Percentiles rank a stretch among this genome's conserved stretches.
These are phyloP conservation scores for Tetramorium alpestre DNA, from an alignment of 1,140 invertebrate species.

Conservation along the genomic window DNA sequence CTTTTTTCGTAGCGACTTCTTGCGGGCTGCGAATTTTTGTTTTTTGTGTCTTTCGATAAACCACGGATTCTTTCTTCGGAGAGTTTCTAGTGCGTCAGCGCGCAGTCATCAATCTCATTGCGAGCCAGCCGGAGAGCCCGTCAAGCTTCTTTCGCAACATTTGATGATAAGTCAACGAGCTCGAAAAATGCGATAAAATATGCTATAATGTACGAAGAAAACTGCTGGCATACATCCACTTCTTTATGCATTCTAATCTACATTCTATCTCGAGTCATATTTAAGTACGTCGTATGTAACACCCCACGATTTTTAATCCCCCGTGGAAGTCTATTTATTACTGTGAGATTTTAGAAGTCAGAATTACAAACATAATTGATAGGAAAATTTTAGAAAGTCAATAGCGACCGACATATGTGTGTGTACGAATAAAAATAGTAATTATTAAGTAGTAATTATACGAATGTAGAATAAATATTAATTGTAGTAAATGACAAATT, in stretches of 20 bases:
- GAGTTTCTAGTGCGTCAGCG: conserved; percentile 46
- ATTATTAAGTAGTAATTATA: neutral
- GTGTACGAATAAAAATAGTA: neutral
- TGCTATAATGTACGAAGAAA: conserved; percentile 15
- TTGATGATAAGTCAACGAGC: conserved; percentile 48
- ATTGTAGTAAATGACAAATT: neutral
- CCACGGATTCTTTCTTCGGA: conserved; percentile 36
- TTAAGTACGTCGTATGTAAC: neutral
- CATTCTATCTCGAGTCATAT: neutral
- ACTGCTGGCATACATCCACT: conserved; percentile 1
- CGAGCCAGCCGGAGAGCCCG: conserved; percentile 16
- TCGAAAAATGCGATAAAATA: conserved; percentile 37
- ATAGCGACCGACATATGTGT: neutral
- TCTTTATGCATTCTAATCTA: conserved; percentile 8
- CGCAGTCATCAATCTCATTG: conserved; percentile 35
- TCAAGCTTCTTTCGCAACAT: conserved; percentile 36
- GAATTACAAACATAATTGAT: neutral
- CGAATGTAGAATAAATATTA: neutral
- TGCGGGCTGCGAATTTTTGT: conserved; percentile 31
- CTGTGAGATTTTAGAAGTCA: neutral
- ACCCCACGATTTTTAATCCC: neutral
- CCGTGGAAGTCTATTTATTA: neutral
- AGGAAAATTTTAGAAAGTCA: neutral
- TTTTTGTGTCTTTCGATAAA: conserved; percentile 42
- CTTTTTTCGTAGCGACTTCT: conserved; percentile 16